phyloP scores from a whole-genome alignment of 2,888 invertebrate genomes.

The Phalera bucephala region DNA sequence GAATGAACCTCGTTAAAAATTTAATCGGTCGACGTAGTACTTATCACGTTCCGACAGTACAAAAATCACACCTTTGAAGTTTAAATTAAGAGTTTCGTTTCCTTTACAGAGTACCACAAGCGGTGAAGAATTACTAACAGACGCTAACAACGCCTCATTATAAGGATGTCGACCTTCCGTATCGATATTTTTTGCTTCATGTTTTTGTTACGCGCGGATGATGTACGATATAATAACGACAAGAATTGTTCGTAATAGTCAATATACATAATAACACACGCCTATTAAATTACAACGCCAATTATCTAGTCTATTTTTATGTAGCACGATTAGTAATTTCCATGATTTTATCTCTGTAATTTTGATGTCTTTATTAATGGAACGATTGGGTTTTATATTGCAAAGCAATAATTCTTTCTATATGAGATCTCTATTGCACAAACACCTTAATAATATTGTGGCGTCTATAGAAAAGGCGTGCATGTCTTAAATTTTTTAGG shows the following conservation, averaged over 20 bases:
- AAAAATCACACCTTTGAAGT: conserved; percentile 76
- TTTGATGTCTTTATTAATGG: neutral
- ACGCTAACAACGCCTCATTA: conserved; percentile 77
- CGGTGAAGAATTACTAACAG: conserved; percentile 65
- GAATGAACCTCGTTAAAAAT: conserved; percentile 44
- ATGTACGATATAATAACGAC: conserved; percentile 26
- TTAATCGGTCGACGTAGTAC: conserved; percentile 62
- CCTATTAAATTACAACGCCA: conserved; percentile 26
- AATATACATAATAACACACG: conserved; percentile 18
- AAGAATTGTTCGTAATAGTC: conserved; percentile 28
- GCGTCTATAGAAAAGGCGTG: too few relatives aligned
- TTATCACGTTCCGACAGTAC: conserved; percentile 67
- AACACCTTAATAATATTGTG: too few relatives aligned
- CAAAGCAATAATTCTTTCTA: neutral
- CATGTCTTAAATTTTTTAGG: too few relatives aligned
- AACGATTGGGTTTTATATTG: neutral
- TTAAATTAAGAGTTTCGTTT: conserved; percentile 71
- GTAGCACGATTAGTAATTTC: conserved; percentile 9
- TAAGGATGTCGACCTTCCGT: conserved; percentile 67
- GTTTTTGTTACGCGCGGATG: conserved; percentile 41
- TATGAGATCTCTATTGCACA: conserved; percentile 11
- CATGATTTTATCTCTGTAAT: conserved; percentile 10
- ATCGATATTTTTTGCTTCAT: conserved; percentile 60
- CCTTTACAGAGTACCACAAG: conserved; percentile 49
- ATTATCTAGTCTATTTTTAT: conserved; percentile 20